Evolutionary conservation across 1,140 invertebrate genomes (phyloP).

Genomic region (Matsumurasca onukii): DNA sequence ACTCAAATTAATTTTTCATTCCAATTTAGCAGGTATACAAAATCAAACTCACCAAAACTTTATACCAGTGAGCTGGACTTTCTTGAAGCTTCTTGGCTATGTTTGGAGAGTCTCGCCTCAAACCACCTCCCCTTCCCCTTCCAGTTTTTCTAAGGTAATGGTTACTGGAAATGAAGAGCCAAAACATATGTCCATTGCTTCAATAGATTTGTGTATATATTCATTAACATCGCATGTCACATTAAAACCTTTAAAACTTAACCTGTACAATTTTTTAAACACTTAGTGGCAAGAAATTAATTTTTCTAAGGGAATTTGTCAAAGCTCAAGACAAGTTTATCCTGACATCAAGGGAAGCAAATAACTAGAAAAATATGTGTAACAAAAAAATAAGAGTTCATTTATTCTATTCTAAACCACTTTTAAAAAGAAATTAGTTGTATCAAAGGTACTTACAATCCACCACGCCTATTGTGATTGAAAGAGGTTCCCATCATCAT

Average conservation of each 20-base stretch:
- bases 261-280: neutral
- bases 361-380: too few species aligned
- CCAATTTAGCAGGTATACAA: neutral
- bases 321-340: too few species aligned
- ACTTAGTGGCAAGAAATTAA: neutral
- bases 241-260: neutral
- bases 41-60: neutral
- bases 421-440: too few species aligned
- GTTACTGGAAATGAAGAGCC: neutral
- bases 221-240: neutral
- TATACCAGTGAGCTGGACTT: neutral
- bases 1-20: neutral
- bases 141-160: neutral
- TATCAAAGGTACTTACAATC: slow-evolving; percentile 18
- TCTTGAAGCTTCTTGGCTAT: neutral
- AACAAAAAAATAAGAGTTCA: too few species aligned
- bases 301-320: neutral
- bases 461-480: neutral
- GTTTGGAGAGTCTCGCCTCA: neutral
- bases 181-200: neutral
- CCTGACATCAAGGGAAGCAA: too few species aligned
- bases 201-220: neutral
- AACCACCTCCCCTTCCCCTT: neutral
- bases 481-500: slow-evolving; percentile 1
- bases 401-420: too few species aligned